A percentile compares a stretch with the other conserved stretches of the same genome.
phyloP scores from a whole-genome alignment of 2,888 invertebrate species.

The Pardosa pseudoannulata region DNA sequence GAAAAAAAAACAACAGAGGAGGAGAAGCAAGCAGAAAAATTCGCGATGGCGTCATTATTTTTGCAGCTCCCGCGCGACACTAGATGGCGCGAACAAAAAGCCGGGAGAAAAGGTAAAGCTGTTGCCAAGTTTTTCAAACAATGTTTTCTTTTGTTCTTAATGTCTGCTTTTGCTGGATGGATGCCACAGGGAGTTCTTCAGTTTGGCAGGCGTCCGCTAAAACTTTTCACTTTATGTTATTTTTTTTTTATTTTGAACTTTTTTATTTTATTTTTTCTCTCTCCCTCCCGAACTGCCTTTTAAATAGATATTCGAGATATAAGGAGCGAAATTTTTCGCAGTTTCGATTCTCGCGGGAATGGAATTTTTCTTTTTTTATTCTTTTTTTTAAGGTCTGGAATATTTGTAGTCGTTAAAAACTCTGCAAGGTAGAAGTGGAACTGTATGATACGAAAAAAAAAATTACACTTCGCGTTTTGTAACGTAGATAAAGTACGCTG shows the following conservation, averaged over 20 bases:
- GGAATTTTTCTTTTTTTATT: background rate
- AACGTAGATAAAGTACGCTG: background rate
- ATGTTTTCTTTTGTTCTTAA: slow-evolving; percentile 19
- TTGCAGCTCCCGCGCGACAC: slow-evolving; percentile 62
- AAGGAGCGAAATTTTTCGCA: slow-evolving; percentile 10
- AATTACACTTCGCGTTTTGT: background rate
- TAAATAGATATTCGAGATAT: slow-evolving; percentile 17
- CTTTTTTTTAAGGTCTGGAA: background rate
- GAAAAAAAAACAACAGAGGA: background rate
- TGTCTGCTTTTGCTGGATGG: slow-evolving; percentile 22
- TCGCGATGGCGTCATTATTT: slow-evolving; percentile 58
- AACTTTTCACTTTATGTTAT: slow-evolving; percentile 32
- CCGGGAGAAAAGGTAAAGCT: slow-evolving; percentile 37
- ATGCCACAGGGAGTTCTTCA: slow-evolving; percentile 26
- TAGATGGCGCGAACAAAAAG: slow-evolving; percentile 42
- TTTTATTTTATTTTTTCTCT: background rate
- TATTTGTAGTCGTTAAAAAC: slow-evolving; percentile 17
- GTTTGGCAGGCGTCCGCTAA: slow-evolving; percentile 27
- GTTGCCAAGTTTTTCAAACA: slow-evolving; percentile 61
- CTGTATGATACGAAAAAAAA: background rate
- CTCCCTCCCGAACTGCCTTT: slow-evolving; percentile 4
- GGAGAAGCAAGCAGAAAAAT: slow-evolving; percentile 4
- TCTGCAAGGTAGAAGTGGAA: background rate
- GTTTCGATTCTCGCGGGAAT: background rate
- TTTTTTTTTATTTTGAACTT: too few species aligned